Base-by-base conservation (phyloP, 2,113 vertebrate species). In the Phyllostomus discolor region DNA sequence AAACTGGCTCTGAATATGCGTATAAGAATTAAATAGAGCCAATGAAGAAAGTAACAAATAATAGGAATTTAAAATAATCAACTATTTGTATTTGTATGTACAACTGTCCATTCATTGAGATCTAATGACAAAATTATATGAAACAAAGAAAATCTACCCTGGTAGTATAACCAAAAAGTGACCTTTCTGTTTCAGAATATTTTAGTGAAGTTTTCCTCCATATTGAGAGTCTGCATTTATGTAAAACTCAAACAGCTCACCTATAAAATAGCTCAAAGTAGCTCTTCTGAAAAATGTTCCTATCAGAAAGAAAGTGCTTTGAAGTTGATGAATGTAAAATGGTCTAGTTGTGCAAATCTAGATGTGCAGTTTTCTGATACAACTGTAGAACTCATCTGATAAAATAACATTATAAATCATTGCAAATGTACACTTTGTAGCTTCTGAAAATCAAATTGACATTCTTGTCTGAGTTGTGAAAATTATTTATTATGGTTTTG, bases 321-420 rank as follows among this genome's bases (percentile, higher is more conserved):
- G 41, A 96, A 82, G 70, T 83, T 93, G 96, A 97, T 97, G 33
- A 83, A 93, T 95, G 69, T 80, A 93, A 76, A 95, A 46, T 35
- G 81, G n/a, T 79, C 59, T 91, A 69, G 19, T 54, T 88, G 81
- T 88, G 41, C 57, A 92, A 67, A 91, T 73, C 59, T 85, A 88
- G 82, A 78, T 57, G 46, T 88, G 41, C 38, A 80, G 66, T 94
- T 86, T 92, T 96, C 88, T 91, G 67, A 89, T 57, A 19, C n/a
- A 84, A 78, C 48, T 64, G 59, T 62, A 89, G 86, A 93, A 96
- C 89, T 94, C 92, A 89, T 96, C 52, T 86, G 88, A 95, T 94
- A 96, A 97, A 90, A 95, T 94, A 78, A 95, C 76, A 66, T 80
- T 76, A 95, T 96, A 94, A 97, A 95, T 97, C 91, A 91, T 31